Base-by-base conservation (phyloP, 2,797 vertebrate genomes). In the Ceyx erithaca region DNA sequence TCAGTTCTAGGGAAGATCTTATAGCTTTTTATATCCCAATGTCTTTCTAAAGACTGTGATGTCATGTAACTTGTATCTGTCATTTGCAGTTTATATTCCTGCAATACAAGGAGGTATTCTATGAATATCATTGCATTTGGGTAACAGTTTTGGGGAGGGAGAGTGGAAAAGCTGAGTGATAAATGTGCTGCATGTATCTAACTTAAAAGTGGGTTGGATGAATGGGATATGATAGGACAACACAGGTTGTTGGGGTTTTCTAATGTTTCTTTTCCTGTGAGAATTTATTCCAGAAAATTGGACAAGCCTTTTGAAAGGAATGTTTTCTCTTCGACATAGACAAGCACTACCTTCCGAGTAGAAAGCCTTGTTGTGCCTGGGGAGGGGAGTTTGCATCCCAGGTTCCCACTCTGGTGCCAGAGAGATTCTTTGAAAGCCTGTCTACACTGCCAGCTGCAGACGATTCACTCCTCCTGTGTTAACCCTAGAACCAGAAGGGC, bases 281-380 rank as follows among this genome's bases (percentile, higher is more conserved):
- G 82, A 92, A 95, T 95, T 92, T 83, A 52, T 93, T 95, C 85
- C 94, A 94, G 93, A 95, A 93, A 91, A 67, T 94, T 95, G 87
- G 85, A 83, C 51, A 18, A 79, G 59, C 7, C 11, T 64, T 63
- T 63, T 67, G 48, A 94, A 94, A 87, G 33, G 85, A 89, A 95
- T 92, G 69, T 85, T 87, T 91, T 86, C 66, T 89, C 35, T 77
- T 75, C 55, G 76, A 43, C 35, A 52, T n/a, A 85, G 67, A 84
- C 85, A 87, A 95, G 55, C 14, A 2, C 81, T 92, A 93, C 91
- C 89, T 94, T 94, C 82, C 91, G 87, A 13, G 26, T 89, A 86
- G 82, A 95, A 95, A 79, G 55, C 15, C 35, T 75, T 58, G 8
- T 54, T 88, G 63, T 84, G 81, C 52, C 35, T 89, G 54, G 14